phyloP scores from a whole-genome alignment of 2,888 invertebrate genomes.

The Antheraea yamamai region DNA sequence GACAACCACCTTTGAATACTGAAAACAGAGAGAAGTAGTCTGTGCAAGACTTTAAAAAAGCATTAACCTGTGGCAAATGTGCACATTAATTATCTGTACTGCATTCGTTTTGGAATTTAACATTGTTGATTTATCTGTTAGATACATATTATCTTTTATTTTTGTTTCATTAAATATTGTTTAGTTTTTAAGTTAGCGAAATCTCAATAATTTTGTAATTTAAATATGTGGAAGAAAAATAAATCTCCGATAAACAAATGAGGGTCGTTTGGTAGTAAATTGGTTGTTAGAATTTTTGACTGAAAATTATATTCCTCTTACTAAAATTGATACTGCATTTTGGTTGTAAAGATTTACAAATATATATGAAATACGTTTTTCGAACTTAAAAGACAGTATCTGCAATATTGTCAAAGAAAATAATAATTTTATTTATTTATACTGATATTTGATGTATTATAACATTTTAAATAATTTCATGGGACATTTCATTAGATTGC shows the following conservation, averaged over 20 bases:
- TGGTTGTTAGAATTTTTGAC: slow-evolving; percentile 43
- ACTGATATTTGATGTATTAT: slow-evolving; percentile 5
- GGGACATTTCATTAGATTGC: slow-evolving; percentile 81
- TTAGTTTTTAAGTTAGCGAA: slow-evolving; percentile 17
- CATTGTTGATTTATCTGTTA: slow-evolving; percentile 37
- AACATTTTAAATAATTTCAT: slow-evolving; percentile 47
- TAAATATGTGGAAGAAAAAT: slow-evolving; percentile 5
- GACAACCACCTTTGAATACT: slow-evolving; percentile 86
- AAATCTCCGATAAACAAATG: slow-evolving; percentile 26
- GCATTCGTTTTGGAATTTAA: slow-evolving; percentile 44
- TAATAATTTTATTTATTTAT: background rate
- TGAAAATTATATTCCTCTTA: slow-evolving; percentile 46
- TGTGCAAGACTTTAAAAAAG: slow-evolving; percentile 73
- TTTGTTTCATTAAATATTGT: slow-evolving; percentile 18
- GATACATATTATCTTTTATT: slow-evolving; percentile 10
- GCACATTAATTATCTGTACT: slow-evolving; percentile 41
- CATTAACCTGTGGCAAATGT: slow-evolving; percentile 44
- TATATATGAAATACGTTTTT: background rate
- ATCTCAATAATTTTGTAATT: slow-evolving; percentile 16
- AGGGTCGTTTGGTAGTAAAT: slow-evolving; percentile 31
- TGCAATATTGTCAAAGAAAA: background rate
- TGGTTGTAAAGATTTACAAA: slow-evolving; percentile 1
- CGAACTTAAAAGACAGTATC: slow-evolving; percentile 10
- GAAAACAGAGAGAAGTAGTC: slow-evolving; percentile 44
- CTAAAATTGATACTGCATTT: slow-evolving; percentile 6